Evolutionary conservation across 2,113 vertebrate species (phyloP).

Genomic region (Ellobius talpinus): DNA sequence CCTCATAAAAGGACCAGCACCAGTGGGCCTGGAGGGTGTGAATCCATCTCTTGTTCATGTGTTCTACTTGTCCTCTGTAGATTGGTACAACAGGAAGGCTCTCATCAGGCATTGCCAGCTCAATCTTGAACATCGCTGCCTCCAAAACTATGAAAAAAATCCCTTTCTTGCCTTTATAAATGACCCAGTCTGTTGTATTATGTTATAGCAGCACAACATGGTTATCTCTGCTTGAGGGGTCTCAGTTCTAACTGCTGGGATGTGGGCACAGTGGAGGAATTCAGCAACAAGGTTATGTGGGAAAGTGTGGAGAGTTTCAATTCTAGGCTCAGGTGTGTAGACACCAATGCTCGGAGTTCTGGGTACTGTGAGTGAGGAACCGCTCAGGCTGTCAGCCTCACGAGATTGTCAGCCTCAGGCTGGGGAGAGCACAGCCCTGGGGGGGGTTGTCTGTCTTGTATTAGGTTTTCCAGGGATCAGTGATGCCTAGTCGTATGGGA

Average conservation of each 20-base stretch:
- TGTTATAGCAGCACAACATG: neutral
- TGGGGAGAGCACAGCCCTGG: neutral
- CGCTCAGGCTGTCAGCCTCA: neutral
- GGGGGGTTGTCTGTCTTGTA: neutral
- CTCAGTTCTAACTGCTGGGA: neutral
- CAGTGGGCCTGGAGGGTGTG: neutral
- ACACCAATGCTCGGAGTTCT: neutral
- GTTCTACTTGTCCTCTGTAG: neutral
- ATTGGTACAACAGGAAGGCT: neutral
- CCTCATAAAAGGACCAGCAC: no score
- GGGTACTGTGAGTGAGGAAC: neutral
- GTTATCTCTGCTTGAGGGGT: conserved; percentile 37
- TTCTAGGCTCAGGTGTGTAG: neutral
- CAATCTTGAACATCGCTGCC: neutral
- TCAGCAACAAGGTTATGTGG: accelerated
- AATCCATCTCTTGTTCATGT: neutral
- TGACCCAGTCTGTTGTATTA: neutral
- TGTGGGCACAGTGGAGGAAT: neutral
- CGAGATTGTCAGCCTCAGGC: neutral
- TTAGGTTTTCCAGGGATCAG: neutral
- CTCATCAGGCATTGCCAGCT: neutral
- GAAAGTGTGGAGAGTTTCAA: neutral
- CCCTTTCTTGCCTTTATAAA: neutral
- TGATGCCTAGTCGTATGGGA: accelerated
- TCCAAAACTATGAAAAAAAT: neutral